phyloP scores from a whole-genome alignment of 2,888 invertebrate species.

The Tridacna crocea region DNA sequence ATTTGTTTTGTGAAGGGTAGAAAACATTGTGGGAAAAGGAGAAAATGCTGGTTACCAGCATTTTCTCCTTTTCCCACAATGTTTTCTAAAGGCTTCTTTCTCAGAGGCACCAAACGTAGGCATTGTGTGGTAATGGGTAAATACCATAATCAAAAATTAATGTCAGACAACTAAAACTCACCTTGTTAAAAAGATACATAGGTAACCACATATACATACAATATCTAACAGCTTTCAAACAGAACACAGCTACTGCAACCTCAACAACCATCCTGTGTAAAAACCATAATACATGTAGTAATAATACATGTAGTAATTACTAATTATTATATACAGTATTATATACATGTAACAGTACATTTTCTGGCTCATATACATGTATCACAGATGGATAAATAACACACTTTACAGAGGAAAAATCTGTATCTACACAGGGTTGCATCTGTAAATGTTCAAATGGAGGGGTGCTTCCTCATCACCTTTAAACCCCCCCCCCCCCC shows the following conservation, averaged over 20 bases:
- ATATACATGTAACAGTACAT: too few species aligned
- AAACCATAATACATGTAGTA: neutral
- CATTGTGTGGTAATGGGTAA: neutral
- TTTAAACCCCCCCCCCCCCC: too few species aligned
- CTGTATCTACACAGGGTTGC: too few species aligned
- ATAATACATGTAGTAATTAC: too few species aligned
- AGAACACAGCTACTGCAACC: slow-evolving; percentile 84
- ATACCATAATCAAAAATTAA: neutral
- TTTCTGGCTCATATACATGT: too few species aligned
- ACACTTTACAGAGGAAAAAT: too few species aligned
- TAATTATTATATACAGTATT: too few species aligned
- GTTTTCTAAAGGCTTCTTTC: neutral
- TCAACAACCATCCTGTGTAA: slow-evolving; percentile 83
- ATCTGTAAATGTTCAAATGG: too few species aligned
- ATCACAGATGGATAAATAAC: too few species aligned
- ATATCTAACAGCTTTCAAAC: slow-evolving; percentile 85
- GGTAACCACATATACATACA: slow-evolving; percentile 86
- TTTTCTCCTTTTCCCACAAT: neutral
- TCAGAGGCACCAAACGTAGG: neutral
- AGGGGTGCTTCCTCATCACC: too few species aligned
- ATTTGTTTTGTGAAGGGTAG: too few species aligned
- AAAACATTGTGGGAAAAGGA: neutral
- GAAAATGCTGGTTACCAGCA: neutral
- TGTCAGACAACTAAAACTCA: slow-evolving; percentile 52
- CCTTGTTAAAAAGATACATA: slow-evolving; percentile 83